Percentiles rank a stretch among this genome's conserved stretches.
These are phyloP conservation scores for Ecliptopera silaceata DNA, from an alignment of 2,888 invertebrate species.

Conservation along the genomic window DNA sequence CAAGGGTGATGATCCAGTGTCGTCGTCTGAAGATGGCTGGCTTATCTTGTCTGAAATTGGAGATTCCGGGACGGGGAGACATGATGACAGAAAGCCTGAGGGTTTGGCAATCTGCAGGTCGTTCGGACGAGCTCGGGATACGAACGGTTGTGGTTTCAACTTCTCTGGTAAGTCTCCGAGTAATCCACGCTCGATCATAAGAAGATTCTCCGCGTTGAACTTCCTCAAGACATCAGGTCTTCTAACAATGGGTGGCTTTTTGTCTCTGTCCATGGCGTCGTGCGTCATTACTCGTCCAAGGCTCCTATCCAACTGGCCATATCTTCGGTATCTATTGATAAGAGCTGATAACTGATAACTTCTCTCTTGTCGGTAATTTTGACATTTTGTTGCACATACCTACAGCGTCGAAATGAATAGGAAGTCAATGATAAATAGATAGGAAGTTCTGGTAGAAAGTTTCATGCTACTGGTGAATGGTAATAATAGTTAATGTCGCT, in stretches of 20 bases:
- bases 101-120: slow-evolving; percentile 75
- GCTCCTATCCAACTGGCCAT: slow-evolving; percentile 59
- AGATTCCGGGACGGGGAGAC: slow-evolving; percentile 62
- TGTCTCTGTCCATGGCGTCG: slow-evolving; percentile 66
- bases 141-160: slow-evolving; percentile 61
- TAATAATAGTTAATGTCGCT: too few species aligned
- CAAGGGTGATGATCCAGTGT: slow-evolving; percentile 53
- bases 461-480: too few species aligned
- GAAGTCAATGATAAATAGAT: background rate
- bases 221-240: slow-evolving; percentile 69
- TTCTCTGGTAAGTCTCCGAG: slow-evolving; percentile 70
- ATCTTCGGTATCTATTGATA: slow-evolving; percentile 64
- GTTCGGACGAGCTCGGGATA: slow-evolving; percentile 50
- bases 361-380: slow-evolving; percentile 39
- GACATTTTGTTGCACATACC: slow-evolving; percentile 27
- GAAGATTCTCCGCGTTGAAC: slow-evolving; percentile 67
- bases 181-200: slow-evolving; percentile 70
- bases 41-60: slow-evolving; percentile 50
- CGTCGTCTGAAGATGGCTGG: slow-evolving; percentile 55
- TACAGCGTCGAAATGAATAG: slow-evolving; percentile 2
- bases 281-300: slow-evolving; percentile 65
- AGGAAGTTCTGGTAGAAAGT: background rate
- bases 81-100: slow-evolving; percentile 65
- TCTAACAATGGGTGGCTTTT: slow-evolving; percentile 53
- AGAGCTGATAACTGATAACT: slow-evolving; percentile 55